Evolutionary conservation across 2,888 invertebrate species (phyloP).

Genomic region (Dorcus hopei): DNA sequence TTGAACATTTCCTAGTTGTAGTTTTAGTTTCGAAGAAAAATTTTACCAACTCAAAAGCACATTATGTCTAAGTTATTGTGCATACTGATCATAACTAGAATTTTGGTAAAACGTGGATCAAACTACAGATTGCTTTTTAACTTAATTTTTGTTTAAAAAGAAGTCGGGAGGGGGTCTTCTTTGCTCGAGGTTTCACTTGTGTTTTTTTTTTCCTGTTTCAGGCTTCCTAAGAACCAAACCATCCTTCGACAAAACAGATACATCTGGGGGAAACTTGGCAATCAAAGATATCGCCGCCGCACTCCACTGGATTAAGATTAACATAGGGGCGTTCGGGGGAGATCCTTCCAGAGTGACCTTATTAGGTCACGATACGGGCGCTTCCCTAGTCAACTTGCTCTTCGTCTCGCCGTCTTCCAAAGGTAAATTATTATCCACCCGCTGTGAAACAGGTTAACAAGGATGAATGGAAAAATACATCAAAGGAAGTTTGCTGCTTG

Average conservation of each 20-base stretch:
- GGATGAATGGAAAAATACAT: not conserved
- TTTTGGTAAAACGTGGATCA: too few relatives aligned
- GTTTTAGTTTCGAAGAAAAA: too few relatives aligned
- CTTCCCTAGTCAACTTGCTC: constrained; percentile 78
- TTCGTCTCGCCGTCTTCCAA: constrained; percentile 77
- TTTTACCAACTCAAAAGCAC: too few relatives aligned
- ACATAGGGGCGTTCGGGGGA: constrained; percentile 86
- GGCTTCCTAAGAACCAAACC: constrained; percentile 58
- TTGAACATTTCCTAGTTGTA: too few relatives aligned
- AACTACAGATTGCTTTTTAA: too few relatives aligned
- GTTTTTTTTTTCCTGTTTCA: constrained; percentile 40
- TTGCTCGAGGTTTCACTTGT: not conserved
- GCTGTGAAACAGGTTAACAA: not conserved
- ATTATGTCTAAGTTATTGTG: too few relatives aligned
- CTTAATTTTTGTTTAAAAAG: too few relatives aligned
- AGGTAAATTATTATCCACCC: constrained; percentile 49
- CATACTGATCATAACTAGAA: too few relatives aligned
- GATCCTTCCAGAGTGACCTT: constrained; percentile 78
- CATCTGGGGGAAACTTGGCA: constrained; percentile 66
- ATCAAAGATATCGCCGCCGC: constrained; percentile 79
- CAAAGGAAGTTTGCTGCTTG: not conserved
- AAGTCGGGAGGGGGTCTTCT: too few relatives aligned
- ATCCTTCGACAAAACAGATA: constrained; percentile 37
- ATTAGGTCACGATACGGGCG: constrained; percentile 83
- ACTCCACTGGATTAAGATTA: constrained; percentile 79